Base-by-base conservation (phyloP, 2,797 vertebrate species). In the Artibeus jamaicensis region DNA sequence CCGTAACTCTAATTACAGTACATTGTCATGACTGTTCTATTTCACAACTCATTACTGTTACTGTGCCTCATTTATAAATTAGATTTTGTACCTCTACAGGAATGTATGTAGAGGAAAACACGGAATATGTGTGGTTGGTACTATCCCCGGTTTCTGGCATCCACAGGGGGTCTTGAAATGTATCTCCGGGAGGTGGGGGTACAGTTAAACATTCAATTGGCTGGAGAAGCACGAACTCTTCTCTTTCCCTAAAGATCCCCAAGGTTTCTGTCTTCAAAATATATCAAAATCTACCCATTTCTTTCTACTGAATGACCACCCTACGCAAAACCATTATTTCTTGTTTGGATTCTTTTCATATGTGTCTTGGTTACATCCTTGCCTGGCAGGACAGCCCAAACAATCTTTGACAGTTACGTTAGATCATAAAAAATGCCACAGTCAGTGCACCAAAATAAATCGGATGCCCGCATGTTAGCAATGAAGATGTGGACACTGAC, bases 251-350 rank as follows among this genome's bases (percentile, higher is more conserved):
- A 24, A 84, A 81, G n/a, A 68, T 12, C 92, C 48, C 19, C 37
- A 84, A 9, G 3, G 37, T 1, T 79, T 92, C n/a, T 89, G 4
- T 26, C 73, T 79, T 92, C 44, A 89, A 84, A 91, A 65, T 46
- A 14, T 3, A 84, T 39, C 21, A 95, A 89, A 94, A 81, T n/a
- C 6, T 12, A 73, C 74, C 22, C 24, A 62, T 79, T 76, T 92
- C 46, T 93, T 5, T 89, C 42, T 79, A 68, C 24, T 48, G 34
- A 90, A 85, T 89, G 67, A 42, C 32, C 73, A 15, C 10, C 1
- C 34, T 57, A 48, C 32, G 78, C 18, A 37, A 83, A 78, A 70
- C 34, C 18, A 84, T 65, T 44, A 42, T 44, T 4, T 70, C 78
- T 50, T 77, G 4, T 89, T 29, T 50, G 37, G 19, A 34, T 86